phyloP scores from a whole-genome alignment of 2,888 invertebrate species.

The Adineta ricciae region DNA sequence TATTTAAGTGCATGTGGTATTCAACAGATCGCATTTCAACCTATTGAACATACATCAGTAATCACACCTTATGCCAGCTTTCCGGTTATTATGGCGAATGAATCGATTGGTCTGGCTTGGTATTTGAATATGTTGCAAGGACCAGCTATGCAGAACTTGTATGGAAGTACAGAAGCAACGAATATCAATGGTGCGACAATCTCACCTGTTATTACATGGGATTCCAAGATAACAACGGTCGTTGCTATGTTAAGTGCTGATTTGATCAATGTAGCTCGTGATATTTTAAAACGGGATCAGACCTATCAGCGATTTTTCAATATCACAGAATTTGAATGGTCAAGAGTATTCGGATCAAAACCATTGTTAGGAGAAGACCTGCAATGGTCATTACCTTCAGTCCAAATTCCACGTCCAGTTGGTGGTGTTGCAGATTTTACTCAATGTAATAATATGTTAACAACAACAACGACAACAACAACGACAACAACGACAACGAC shows the following conservation, averaged over 20 bases:
- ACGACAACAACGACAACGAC: background rate
- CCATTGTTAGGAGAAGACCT: background rate
- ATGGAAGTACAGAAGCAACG: slow-evolving; percentile 1
- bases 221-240: slow-evolving; percentile 3
- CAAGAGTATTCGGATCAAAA: background rate
- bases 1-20: slow-evolving; percentile 14
- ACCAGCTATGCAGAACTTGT: background rate
- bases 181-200: background rate
- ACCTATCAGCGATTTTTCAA: background rate
- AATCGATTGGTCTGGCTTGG: background rate
- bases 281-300: background rate
- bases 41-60: background rate
- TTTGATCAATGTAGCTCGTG: background rate
- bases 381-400: background rate
- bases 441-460: background rate
- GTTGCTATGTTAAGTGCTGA: background rate
- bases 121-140: slow-evolving; percentile 7
- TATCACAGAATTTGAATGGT: slow-evolving; percentile 1
- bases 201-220: background rate
- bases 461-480: background rate
- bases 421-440: background rate
- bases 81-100: background rate
- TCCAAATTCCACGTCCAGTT: background rate
- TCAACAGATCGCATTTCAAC: background rate
- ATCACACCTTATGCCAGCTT: slow-evolving; percentile 8